Evolutionary conservation across 2,797 vertebrate genomes (phyloP).

Genomic region (Clarias laeviceps): DNA sequence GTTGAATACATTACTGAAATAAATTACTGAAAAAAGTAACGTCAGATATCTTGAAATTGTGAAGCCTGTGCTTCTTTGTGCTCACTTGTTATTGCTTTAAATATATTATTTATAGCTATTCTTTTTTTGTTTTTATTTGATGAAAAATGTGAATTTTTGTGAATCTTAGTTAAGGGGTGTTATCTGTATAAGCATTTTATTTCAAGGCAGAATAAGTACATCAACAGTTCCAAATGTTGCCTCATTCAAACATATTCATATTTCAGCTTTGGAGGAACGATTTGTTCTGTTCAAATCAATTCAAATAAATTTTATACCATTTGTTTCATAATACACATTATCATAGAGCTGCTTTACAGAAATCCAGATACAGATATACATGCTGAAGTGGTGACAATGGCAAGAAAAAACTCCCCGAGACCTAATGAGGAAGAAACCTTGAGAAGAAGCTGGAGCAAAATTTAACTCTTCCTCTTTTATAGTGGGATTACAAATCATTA

Average conservation of each 20-base stretch:
- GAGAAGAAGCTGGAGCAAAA: background rate
- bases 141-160: background rate
- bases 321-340: background rate
- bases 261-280: background rate
- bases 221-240: background rate
- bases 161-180: background rate
- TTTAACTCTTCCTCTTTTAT: background rate
- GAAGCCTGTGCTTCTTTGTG: background rate
- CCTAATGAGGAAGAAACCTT: background rate
- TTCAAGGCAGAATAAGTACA: background rate
- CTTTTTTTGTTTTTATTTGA: background rate
- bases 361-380: background rate
- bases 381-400: background rate
- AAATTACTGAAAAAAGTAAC: background rate
- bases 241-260: background rate
- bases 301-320: background rate
- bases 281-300: background rate
- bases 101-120: background rate
- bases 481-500: background rate
- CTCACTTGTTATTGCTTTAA: background rate
- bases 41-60: background rate
- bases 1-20: background rate
- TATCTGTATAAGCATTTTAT: background rate
- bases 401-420: background rate
- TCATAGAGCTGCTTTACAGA: no score